Evolutionary conservation across 2,888 invertebrate species (phyloP).

Genomic region (Cosmia pyralina): DNA sequence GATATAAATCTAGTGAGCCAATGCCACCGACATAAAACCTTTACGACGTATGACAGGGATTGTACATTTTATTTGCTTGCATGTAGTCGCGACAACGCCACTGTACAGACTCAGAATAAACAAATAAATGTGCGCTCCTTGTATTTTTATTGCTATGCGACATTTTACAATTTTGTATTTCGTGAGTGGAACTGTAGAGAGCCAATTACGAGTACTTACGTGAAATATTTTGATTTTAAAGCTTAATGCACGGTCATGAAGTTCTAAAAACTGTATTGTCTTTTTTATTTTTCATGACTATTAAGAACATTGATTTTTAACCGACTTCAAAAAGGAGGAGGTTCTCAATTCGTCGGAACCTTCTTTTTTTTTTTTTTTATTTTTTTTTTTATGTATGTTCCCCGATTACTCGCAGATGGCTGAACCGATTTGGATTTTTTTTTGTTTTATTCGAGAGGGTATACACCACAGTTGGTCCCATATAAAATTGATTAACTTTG

Average conservation of each 20-base stretch:
- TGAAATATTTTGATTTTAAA: constrained; percentile 34
- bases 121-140: constrained; percentile 45
- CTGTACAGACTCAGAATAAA: constrained; percentile 40
- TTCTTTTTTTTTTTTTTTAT: no score
- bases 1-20: constrained; percentile 49
- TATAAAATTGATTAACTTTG: no score
- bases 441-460: no score
- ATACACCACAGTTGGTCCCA: no score
- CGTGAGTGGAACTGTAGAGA: constrained; percentile 16
- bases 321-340: no score
- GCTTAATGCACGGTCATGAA: not conserved
- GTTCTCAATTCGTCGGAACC: no score
- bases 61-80: constrained; percentile 51
- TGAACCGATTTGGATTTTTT: no score
- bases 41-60: constrained; percentile 45
- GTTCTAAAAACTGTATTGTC: not conserved
- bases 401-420: no score
- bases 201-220: constrained; percentile 20
- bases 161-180: constrained; percentile 35
- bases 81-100: constrained; percentile 29
- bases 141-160: constrained; percentile 49
- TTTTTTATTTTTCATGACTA: constrained; percentile 1
- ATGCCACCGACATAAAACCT: constrained; percentile 47
- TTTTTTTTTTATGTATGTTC: no score
- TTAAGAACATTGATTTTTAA: not conserved